phyloP scores from a whole-genome alignment of 1,140 invertebrate genomes.

The Micrasema minimum region DNA sequence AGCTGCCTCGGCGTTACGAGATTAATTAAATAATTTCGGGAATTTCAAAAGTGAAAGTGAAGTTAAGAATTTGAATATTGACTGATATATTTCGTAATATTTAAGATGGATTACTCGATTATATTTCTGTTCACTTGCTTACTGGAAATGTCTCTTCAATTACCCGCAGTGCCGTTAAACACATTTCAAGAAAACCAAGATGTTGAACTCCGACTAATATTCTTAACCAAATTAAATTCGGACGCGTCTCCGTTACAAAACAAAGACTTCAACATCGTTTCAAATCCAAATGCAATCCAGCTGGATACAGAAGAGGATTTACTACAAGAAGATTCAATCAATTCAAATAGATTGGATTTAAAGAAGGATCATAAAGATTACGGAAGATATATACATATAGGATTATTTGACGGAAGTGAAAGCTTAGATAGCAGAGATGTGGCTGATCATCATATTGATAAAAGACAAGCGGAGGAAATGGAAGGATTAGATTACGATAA shows the following conservation, averaged over 20 bases:
- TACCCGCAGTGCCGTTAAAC: not conserved
- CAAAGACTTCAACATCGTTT: not conserved
- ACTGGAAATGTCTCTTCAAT: not conserved
- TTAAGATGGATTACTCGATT: too few species aligned
- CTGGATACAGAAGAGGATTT: slow-evolving; percentile 1
- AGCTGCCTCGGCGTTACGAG: not conserved
- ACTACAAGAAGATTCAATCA: too few species aligned
- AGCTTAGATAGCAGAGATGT: not conserved
- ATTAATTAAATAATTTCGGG: too few species aligned
- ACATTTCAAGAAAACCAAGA: slow-evolving; percentile 15
- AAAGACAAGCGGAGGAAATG: slow-evolving; percentile 18
- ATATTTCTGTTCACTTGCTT: not conserved
- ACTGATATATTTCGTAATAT: too few species aligned
- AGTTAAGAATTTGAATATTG: too few species aligned
- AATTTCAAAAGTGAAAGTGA: too few species aligned
- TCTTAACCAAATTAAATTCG: not conserved
- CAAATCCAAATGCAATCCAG: not conserved
- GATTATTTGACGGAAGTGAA: slow-evolving; percentile 27
- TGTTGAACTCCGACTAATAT: not conserved
- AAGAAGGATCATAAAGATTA: too few species aligned
- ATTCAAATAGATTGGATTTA: too few species aligned
- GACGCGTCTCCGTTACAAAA: not conserved
- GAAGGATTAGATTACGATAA: slow-evolving; percentile 20
- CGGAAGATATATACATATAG: not conserved
- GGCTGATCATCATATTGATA: slow-evolving; percentile 1